Percentiles rank a stretch among this genome's conserved stretches.
Conservation (phyloP, 2,888 invertebrate genomes). For the Tenthredo amoena region DNA sequence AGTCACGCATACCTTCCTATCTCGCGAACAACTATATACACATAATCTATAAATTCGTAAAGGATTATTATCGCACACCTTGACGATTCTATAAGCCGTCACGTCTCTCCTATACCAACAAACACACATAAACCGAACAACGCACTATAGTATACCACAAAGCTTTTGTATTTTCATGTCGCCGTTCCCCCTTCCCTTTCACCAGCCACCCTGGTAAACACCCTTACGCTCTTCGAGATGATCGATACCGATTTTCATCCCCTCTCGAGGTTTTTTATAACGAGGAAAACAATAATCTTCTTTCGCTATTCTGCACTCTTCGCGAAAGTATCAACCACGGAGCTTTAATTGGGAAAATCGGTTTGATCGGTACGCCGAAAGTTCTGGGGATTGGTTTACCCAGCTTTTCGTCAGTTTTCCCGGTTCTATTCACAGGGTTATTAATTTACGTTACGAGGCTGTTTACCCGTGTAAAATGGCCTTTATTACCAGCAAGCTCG, state of each 20-base stretch:
- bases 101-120: background rate
- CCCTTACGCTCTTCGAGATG: background rate
- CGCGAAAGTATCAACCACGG: too few species aligned
- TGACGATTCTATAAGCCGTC: background rate
- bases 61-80: constrained; percentile 24
- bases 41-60: constrained; percentile 11
- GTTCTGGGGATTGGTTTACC: background rate
- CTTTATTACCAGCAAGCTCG: background rate
- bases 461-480: constrained; percentile 19
- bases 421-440: background rate
- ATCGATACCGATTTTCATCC: constrained; percentile 30
- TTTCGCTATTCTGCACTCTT: background rate
- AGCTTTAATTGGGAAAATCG: too few species aligned
- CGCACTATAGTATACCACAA: background rate
- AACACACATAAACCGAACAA: background rate
- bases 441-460: background rate
- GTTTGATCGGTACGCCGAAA: too few species aligned
- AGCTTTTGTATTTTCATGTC: background rate
- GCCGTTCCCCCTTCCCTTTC: too few species aligned
- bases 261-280: background rate
- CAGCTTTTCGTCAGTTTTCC: background rate
- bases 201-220: background rate
- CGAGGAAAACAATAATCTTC: background rate
- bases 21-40: background rate
- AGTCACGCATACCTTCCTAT: constrained; percentile 16